Evolutionary conservation across 2,888 invertebrate genomes (phyloP).

Genomic region (Leptopilina myrica): DNA sequence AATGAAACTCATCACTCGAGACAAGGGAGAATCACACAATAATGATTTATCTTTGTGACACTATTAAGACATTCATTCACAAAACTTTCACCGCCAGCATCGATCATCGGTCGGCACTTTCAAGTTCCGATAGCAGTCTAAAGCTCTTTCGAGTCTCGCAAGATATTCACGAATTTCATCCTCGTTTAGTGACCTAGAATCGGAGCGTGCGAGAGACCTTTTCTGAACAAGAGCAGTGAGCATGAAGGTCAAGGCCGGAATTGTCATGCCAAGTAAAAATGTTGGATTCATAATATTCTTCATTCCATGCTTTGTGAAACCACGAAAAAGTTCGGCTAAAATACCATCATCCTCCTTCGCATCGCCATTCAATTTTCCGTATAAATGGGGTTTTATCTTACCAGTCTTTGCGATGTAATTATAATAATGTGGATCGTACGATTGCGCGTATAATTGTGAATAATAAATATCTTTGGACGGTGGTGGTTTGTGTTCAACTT

Average conservation of each 20-base stretch:
- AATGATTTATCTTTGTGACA: background rate
- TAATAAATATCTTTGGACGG: constrained; percentile 65
- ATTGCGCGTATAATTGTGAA: constrained; percentile 71
- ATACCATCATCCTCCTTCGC: constrained; percentile 65
- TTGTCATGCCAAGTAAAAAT: constrained; percentile 70
- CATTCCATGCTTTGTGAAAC: constrained; percentile 71
- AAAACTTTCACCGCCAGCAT: constrained; percentile 53
- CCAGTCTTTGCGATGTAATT: constrained; percentile 72
- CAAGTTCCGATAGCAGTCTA: constrained; percentile 59
- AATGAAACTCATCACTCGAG: background rate
- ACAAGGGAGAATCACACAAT: background rate
- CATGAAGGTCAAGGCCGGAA: constrained; percentile 71
- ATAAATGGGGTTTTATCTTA: constrained; percentile 70
- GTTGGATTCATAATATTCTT: constrained; percentile 73
- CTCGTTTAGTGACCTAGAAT: constrained; percentile 54
- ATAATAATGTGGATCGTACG: constrained; percentile 72
- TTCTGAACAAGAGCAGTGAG: constrained; percentile 70
- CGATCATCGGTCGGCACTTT: constrained; percentile 21
- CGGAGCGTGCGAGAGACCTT: constrained; percentile 65
- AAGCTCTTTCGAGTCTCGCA: constrained; percentile 62
- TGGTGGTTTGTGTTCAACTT: constrained; percentile 53
- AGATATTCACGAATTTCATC: constrained; percentile 64
- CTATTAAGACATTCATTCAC: constrained; percentile 5
- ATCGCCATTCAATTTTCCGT: constrained; percentile 66
- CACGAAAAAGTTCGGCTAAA: constrained; percentile 66